Evolutionary conservation across 2,113 vertebrate species (phyloP), one percentile per base, ranked within the genome.

Genomic region (Mirounga angustirostris): DNA sequence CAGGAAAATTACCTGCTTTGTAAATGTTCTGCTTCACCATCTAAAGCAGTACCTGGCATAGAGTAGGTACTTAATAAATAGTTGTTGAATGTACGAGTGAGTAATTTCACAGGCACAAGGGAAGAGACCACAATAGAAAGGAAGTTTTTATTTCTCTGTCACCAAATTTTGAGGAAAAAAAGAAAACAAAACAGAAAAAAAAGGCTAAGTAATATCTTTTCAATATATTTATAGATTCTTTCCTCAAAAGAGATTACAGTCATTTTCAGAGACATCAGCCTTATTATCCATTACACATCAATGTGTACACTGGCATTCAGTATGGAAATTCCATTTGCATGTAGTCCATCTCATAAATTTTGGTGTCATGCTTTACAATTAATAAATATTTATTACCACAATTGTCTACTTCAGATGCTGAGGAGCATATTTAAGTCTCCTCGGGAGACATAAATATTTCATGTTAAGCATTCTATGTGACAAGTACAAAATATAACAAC

Each of bases 401-500:
- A 97, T 97, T 98, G 94, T 98, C 97, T 98, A 87, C 97, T 98
- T 98, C 97, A 88, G 15, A 98, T 97, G 82, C 97, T 84, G 91
- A 97, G 79, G 81, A 85, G 97, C 97, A 96, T 97, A 97, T 97
- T 98, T 97, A 97, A 97, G 74, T 24, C 73, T 96, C 67, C 94
- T 96, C 7, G 0, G 86, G 97, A 98, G 96, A 98, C 96, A 98
- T 98, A 98, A 97, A 98, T 98, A 98, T 98, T 98, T 98, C 97
- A 97, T 97, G 94, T 93, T 98, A 98, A 97, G 97, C 93, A 98
- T 98, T 97, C 97, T 98, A 95, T 96, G 86, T 98, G 98, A 98
- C 98, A 98, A 97, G 98, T 97, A 97, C 97, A 98, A 98, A 98
- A 98, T 97, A 97, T 95, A 97, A 98, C 98, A 98, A 98, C 95